Percentiles rank a stretch among this genome's conserved stretches.
phyloP scores from a whole-genome alignment of 2,797 vertebrate genomes.

The Lates japonicus region DNA sequence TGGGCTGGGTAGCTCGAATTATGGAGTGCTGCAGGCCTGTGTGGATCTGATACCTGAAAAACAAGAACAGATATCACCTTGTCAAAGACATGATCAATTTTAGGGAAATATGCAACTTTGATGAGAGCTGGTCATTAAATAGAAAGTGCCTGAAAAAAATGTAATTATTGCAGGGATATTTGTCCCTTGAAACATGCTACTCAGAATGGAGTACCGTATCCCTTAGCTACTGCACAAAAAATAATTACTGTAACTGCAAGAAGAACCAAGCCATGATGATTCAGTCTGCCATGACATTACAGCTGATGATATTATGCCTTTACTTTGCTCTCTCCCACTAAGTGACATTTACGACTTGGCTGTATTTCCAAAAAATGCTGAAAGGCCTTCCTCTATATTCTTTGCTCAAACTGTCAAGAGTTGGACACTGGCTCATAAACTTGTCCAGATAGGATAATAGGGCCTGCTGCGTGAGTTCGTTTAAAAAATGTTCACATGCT shows the following conservation, averaged over 20 bases:
- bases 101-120: neutral
- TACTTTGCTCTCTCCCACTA: neutral
- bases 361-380: neutral
- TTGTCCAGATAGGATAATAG: neutral
- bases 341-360: neutral
- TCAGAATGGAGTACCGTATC: neutral
- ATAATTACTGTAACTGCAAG: neutral
- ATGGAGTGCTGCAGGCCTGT: conserved; percentile 98
- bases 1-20: conserved; percentile 95
- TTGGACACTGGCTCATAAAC: conserved; percentile 3
- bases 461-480: conserved; percentile 18
- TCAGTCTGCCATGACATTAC: conserved; percentile 1
- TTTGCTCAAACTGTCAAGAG: neutral
- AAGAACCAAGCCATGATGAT: neutral
- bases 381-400: conserved; percentile 17
- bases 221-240: neutral
- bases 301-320: neutral
- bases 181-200: neutral
- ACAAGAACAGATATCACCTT: conserved; percentile 18
- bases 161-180: neutral
- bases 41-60: conserved; percentile 96
- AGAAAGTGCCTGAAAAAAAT: neutral
- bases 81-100: conserved; percentile 7
- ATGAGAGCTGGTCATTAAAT: neutral
- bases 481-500: conserved; percentile 25